Conservation (phyloP, 2,113 vertebrate genomes). For the Mobula birostris region DNA sequence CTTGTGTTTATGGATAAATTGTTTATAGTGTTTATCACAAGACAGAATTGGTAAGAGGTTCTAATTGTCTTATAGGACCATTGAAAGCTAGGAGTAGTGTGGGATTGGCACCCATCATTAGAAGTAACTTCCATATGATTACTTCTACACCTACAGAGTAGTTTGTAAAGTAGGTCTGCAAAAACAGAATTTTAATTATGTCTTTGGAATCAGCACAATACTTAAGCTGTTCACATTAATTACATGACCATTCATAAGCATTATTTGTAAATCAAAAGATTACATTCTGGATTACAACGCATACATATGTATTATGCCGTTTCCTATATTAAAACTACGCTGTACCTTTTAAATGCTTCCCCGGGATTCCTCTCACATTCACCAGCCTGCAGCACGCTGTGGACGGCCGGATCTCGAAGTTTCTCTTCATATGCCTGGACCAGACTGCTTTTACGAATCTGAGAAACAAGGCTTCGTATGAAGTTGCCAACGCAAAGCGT, state of each 20-base stretch:
- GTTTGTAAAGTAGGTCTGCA: neutral
- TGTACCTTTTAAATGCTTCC: slow-evolving; percentile 94
- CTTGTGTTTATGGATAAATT: neutral
- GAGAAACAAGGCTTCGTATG: slow-evolving; percentile 72
- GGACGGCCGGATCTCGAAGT: slow-evolving; percentile 75
- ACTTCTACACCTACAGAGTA: neutral
- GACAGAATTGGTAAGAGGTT: neutral
- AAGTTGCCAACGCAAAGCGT: slow-evolving; percentile 82
- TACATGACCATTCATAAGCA: neutral
- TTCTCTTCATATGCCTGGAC: slow-evolving; percentile 84
- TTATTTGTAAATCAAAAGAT: neutral
- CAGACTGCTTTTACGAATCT: slow-evolving; percentile 74
- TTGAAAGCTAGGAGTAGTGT: neutral
- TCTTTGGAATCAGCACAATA: neutral
- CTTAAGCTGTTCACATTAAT: neutral
- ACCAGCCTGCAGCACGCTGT: slow-evolving; percentile 74
- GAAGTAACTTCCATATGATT: neutral
- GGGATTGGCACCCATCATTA: neutral
- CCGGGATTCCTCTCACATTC: slow-evolving; percentile 91
- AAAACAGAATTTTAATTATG: neutral
- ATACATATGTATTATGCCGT: neutral
- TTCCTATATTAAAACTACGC: neutral
- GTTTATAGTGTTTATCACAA: neutral
- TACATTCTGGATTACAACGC: neutral
- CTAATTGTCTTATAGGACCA: neutral